Percentiles rank a stretch among this genome's conserved stretches.
These are phyloP conservation scores for Hypothenemus hampei DNA, from an alignment of 1,140 invertebrate genomes.

Conservation along the genomic window DNA sequence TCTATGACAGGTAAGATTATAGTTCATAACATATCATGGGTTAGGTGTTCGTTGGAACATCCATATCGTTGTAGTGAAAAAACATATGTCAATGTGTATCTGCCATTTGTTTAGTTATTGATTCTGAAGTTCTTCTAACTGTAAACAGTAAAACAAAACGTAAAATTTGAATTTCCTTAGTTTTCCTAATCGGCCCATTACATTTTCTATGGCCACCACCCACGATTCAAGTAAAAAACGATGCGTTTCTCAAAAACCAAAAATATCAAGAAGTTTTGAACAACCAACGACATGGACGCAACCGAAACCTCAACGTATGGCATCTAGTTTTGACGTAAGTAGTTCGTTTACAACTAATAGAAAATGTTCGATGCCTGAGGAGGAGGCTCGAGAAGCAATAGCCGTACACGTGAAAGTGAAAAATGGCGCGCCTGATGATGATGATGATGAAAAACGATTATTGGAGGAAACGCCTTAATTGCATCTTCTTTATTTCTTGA, in stretches of 20 bases:
- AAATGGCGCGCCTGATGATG: no score
- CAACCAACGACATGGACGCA: conserved; percentile 30
- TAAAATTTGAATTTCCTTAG: conserved; percentile 31
- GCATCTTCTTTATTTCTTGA: no score
- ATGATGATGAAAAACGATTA: no score
- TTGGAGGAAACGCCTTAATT: no score
- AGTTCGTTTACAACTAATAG: conserved; percentile 31
- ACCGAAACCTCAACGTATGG: conserved; percentile 33
- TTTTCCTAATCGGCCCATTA: conserved; percentile 38
- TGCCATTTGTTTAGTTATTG: background rate
- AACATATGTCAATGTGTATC: background rate
- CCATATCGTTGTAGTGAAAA: background rate
- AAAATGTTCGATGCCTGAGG: conserved; percentile 33
- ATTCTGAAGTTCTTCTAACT: background rate
- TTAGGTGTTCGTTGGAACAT: background rate
- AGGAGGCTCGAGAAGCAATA: no score
- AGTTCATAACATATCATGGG: background rate
- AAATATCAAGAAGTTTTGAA: conserved; percentile 40
- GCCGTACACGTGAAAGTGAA: no score
- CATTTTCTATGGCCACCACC: conserved; percentile 34
- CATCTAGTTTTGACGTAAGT: conserved; percentile 38
- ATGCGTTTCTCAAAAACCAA: conserved; percentile 19
- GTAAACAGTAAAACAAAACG: no score
- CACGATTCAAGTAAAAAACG: conserved; percentile 14
- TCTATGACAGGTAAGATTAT: background rate